A percentile compares a stretch with the other conserved stretches of the same genome.
Conservation (phyloP, 2,113 vertebrate genomes). For the Ifrita kowaldi region DNA sequence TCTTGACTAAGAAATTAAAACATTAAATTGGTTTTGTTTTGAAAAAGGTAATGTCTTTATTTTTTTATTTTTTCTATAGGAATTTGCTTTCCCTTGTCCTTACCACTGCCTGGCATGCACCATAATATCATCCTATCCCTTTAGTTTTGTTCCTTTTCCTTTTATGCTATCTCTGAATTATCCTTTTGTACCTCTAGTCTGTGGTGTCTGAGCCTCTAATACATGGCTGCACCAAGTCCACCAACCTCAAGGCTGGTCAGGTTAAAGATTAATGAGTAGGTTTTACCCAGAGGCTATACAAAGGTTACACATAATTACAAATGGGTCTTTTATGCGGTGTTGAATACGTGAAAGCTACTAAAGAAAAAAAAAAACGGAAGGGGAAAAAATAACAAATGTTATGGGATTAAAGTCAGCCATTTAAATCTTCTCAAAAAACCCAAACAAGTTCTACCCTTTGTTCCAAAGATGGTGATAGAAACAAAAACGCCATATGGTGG, state of each 20-base stretch:
- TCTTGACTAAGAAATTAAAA: background rate
- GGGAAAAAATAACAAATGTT: constrained; percentile 62
- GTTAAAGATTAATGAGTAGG: constrained; percentile 81
- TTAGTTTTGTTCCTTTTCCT: constrained; percentile 67
- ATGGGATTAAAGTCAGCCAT: constrained; percentile 61
- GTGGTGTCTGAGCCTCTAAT: constrained; percentile 60
- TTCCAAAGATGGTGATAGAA: constrained; percentile 46
- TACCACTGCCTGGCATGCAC: constrained; percentile 43
- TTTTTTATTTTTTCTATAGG: constrained; percentile 34
- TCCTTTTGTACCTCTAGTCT: constrained; percentile 66
- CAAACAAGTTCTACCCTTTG: constrained; percentile 46
- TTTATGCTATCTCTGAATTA: constrained; percentile 68
- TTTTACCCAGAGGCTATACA: constrained; percentile 75
- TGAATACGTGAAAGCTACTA: constrained; percentile 68
- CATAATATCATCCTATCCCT: constrained; percentile 57
- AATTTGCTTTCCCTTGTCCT: constrained; percentile 58
- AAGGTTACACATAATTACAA: constrained; percentile 83
- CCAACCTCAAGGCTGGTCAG: constrained; percentile 71
- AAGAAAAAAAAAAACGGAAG: background rate
- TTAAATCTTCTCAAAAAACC: constrained; percentile 25
- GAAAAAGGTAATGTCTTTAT: constrained; percentile 26
- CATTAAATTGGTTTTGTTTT: constrained; percentile 43
- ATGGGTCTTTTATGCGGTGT: constrained; percentile 73
- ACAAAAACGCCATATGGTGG: constrained; percentile 26
- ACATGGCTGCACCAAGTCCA: constrained; percentile 64